Conservation (phyloP, 92 coral and sea anemone species). For the Ricordea florida region DNA sequence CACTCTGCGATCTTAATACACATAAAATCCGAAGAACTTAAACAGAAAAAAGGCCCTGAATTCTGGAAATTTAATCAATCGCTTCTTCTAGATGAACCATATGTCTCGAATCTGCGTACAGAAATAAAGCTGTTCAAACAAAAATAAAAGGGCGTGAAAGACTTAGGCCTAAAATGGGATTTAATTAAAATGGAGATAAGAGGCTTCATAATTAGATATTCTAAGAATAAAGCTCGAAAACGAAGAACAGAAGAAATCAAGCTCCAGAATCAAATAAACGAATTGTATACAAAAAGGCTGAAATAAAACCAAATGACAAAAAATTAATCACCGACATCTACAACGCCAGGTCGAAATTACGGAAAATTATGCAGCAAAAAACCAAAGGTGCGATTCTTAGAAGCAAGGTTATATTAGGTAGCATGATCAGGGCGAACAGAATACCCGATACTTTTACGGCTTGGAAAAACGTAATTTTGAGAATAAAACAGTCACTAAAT, state of each 20-base stretch:
- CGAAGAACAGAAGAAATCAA: not conserved
- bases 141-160: not conserved
- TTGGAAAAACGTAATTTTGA: slow-evolving; percentile 1
- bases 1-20: slow-evolving; percentile 17
- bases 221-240: slow-evolving; percentile 6
- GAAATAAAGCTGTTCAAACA: not conserved
- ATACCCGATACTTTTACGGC: slow-evolving; percentile 6
- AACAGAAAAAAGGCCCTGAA: slow-evolving; percentile 2
- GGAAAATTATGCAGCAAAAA: no score
- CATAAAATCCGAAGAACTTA: not conserved
- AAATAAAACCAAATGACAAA: no score
- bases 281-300: not conserved
- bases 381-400: slow-evolving; percentile 11
- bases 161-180: slow-evolving; percentile 3
- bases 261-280: not conserved
- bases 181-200: slow-evolving; percentile 5
- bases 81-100: not conserved
- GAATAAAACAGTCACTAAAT: not conserved
- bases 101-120: not conserved
- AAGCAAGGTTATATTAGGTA: slow-evolving; percentile 29
- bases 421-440: slow-evolving; percentile 41
- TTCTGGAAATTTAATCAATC: slow-evolving; percentile 13
- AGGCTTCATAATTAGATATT: not conserved
- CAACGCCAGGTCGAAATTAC: no score
- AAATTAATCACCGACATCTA: no score